phyloP scores from a whole-genome alignment of 2,113 vertebrate species.

The Pelmatolapia mariae region DNA sequence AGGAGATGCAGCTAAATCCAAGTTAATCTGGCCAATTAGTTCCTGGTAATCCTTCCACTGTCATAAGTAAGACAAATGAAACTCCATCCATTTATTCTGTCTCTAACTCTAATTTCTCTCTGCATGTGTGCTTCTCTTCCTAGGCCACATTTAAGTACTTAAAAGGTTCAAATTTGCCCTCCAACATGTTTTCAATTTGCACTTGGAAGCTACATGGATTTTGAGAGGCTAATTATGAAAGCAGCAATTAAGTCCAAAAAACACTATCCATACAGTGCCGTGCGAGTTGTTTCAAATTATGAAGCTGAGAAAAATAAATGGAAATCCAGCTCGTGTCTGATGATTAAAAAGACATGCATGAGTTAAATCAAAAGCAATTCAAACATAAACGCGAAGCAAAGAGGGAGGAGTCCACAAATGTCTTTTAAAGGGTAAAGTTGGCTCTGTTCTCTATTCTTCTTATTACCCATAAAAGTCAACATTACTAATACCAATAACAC shows the following conservation, averaged over 20 bases:
- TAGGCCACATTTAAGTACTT: constrained; percentile 5
- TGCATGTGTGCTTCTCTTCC: not conserved
- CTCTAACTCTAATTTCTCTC: not conserved
- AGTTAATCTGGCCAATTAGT: constrained; percentile 70
- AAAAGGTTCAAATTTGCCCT: constrained; percentile 1
- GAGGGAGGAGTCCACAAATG: not conserved
- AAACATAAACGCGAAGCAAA: not conserved
- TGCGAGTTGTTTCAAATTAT: not conserved
- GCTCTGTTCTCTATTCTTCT: not conserved
- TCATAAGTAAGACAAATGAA: constrained; percentile 53
- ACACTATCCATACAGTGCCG: not conserved
- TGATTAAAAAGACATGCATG: not conserved
- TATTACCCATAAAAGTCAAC: not conserved
- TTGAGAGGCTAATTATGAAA: not conserved
- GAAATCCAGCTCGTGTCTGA: not conserved
- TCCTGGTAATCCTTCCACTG: constrained; percentile 60
- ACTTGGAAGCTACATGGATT: not conserved
- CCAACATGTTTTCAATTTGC: constrained; percentile 14
- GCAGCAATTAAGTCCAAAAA: not conserved
- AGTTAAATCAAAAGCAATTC: not conserved
- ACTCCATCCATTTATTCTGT: constrained; percentile 15
- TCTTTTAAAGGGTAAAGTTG: not conserved
- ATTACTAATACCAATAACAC: not conserved
- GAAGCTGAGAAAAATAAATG: not conserved
- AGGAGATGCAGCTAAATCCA: constrained; percentile 54